phyloP scores from a whole-genome alignment of 2,797 vertebrate genomes.

The Cuculus canorus region DNA sequence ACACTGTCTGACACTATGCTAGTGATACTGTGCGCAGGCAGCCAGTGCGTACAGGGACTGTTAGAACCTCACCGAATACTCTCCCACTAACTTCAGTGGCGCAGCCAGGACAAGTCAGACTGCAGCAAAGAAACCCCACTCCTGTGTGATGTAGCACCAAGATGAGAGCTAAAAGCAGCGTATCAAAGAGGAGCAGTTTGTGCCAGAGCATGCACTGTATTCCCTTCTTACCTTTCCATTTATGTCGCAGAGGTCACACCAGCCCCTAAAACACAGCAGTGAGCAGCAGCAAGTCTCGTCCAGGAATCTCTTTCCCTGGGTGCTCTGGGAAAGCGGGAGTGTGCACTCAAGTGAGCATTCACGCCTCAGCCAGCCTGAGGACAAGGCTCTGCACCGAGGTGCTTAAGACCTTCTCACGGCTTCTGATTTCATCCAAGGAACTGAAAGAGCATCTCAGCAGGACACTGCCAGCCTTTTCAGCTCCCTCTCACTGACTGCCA shows the following conservation, averaged over 20 bases:
- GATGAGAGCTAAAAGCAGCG: not conserved
- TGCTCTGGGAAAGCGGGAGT: not conserved
- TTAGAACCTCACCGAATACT: not conserved
- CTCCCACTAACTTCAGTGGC: not conserved
- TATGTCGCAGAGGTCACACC: not conserved
- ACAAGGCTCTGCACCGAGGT: slow-evolving; percentile 31
- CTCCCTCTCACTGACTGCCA: slow-evolving; percentile 53
- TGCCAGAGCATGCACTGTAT: not conserved
- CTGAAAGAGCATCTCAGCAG: slow-evolving; percentile 73
- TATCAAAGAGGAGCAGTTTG: not conserved
- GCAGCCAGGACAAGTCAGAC: not conserved
- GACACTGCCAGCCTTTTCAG: slow-evolving; percentile 74
- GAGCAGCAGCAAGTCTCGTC: not conserved
- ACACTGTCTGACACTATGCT: not conserved
- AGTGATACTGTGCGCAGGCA: accelerated
- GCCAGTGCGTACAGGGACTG: not conserved
- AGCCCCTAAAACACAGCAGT: not conserved
- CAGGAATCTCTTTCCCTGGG: not conserved
- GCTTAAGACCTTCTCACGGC: slow-evolving; percentile 63
- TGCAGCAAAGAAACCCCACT: slow-evolving; percentile 1
- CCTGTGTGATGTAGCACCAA: not conserved
- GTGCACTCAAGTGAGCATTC: slow-evolving; percentile 56
- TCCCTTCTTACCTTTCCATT: slow-evolving; percentile 49
- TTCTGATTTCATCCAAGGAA: slow-evolving; percentile 61
- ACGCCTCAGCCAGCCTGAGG: slow-evolving; percentile 35